Percentiles rank a stretch among this genome's conserved stretches.
These are phyloP conservation scores for Listronotus bonariensis DNA, from an alignment of 1,140 invertebrate genomes.

Conservation along the genomic window DNA sequence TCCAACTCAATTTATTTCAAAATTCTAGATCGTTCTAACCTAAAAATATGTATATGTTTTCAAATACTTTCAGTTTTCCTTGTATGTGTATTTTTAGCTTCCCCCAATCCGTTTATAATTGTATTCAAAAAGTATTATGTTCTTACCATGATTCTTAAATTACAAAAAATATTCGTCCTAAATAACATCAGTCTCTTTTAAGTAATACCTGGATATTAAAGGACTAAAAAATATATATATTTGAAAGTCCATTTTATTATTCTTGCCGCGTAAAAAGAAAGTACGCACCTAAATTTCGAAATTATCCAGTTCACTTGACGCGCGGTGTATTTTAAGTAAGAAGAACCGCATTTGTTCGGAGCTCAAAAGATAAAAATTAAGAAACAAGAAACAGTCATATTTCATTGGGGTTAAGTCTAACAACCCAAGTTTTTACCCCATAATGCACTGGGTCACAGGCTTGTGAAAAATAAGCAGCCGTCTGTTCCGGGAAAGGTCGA, in stretches of 20 bases:
- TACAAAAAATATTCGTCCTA: too few species aligned
- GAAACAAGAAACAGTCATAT: conserved; percentile 38
- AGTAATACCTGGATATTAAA: background rate
- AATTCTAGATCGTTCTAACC: too few species aligned
- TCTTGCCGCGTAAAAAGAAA: conserved; percentile 22
- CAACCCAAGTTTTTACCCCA: conserved; percentile 37
- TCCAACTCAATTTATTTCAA: too few species aligned
- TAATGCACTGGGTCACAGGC: conserved; percentile 38
- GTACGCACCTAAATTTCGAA: conserved; percentile 25
- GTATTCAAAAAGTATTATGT: too few species aligned
- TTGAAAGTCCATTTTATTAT: conserved; percentile 22
- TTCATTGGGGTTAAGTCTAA: conserved; percentile 36
- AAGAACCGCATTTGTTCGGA: conserved; percentile 32
- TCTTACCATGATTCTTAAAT: too few species aligned
- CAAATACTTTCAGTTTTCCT: too few species aligned
- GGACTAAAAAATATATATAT: conserved; percentile 10
- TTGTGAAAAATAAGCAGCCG: conserved; percentile 39
- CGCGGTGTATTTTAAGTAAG: conserved; percentile 31
- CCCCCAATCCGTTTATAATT: too few species aligned
- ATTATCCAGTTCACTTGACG: conserved; percentile 33
- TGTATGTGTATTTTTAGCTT: too few species aligned
- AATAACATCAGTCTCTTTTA: background rate
- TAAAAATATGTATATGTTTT: too few species aligned
- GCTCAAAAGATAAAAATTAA: conserved; percentile 39
- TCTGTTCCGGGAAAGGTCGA: conserved; percentile 38